These are phyloP conservation scores for Elaphurus davidianus DNA, from an alignment of 2,113 vertebrate genomes.

Conservation along the genomic window DNA sequence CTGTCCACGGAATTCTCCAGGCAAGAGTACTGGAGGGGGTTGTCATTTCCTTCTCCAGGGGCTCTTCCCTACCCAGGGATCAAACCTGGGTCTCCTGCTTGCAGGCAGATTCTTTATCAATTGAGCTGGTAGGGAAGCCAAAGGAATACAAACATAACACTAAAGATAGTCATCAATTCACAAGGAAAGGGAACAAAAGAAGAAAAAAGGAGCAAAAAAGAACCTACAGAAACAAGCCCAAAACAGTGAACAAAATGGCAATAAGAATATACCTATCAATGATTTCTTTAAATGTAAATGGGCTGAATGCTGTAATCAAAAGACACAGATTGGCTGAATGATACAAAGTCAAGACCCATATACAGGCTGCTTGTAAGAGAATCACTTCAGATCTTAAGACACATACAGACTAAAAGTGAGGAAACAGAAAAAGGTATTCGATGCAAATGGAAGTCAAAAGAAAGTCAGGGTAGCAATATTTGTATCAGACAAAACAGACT, in stretches of 20 bases:
- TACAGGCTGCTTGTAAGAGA: background rate
- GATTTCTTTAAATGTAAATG: background rate
- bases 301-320: background rate
- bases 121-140: background rate
- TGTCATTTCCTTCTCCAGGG: background rate
- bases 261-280: background rate
- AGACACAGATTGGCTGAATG: background rate
- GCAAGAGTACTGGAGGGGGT: background rate
- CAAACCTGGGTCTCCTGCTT: background rate
- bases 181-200: background rate
- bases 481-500: background rate
- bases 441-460: background rate
- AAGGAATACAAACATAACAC: background rate
- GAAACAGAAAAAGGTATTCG: background rate
- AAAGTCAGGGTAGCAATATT: background rate
- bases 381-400: background rate
- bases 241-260: background rate
- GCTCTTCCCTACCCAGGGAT: background rate
- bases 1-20: background rate
- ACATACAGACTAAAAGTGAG: background rate
- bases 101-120: background rate
- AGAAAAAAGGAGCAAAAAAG: background rate
- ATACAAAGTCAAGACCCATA: background rate
- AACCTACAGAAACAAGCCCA: background rate
- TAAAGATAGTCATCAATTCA: background rate